These are phyloP conservation scores for Amphipoea lucens DNA, from an alignment of 2,888 invertebrate species.

Conservation along the genomic window DNA sequence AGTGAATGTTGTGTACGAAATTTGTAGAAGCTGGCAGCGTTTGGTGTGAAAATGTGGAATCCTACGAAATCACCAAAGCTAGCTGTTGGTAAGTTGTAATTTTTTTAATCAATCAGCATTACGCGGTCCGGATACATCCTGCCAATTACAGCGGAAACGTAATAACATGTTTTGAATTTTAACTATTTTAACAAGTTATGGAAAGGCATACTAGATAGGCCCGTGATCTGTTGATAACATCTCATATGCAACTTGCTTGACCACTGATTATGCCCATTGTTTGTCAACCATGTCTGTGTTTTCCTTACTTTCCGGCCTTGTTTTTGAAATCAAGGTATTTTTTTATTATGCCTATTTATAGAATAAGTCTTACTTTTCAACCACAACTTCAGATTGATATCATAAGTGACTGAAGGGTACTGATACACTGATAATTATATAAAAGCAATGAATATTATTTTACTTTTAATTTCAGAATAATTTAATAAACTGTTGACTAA, in stretches of 20 bases:
- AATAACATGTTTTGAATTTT: conserved; percentile 85
- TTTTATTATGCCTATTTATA: conserved; percentile 31
- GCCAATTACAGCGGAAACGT: conserved; percentile 86
- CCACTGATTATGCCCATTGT: conserved; percentile 43
- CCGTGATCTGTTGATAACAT: conserved; percentile 22
- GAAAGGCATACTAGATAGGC: conserved; percentile 33
- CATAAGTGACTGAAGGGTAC: not conserved
- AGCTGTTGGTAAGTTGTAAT: conserved; percentile 92
- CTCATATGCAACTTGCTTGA: conserved; percentile 17
- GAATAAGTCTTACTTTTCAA: conserved; percentile 19
- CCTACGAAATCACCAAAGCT: conserved; percentile 93
- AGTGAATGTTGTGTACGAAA: conserved; percentile 55
- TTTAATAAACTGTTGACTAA: not conserved
- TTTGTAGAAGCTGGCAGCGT: conserved; percentile 45
- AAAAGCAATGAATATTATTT: not conserved
- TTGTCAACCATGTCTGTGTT: conserved; percentile 53
- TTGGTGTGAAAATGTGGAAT: conserved; percentile 91
- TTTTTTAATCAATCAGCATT: conserved; percentile 80
- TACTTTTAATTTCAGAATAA: not conserved
- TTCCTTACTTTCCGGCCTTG: conserved; percentile 52
- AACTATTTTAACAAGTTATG: conserved; percentile 73
- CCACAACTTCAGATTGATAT: not conserved
- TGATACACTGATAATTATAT: not conserved
- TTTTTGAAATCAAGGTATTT: conserved; percentile 43
- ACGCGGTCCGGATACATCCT: conserved; percentile 78